Base-by-base conservation (phyloP, 2,888 invertebrate genomes). In the Diplazon laetatorius region DNA sequence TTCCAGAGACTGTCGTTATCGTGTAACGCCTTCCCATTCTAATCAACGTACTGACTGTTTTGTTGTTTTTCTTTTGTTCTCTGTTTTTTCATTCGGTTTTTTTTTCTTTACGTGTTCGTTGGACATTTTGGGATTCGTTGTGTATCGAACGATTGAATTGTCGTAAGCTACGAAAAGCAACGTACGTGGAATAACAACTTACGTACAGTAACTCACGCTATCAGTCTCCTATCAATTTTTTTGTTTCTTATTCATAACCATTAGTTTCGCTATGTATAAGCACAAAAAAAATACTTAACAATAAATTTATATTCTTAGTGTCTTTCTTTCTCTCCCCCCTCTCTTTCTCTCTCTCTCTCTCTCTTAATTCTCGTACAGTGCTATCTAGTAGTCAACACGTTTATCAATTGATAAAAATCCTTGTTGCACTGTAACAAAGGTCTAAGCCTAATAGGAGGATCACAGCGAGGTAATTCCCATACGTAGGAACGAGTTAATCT, bases 361-460 rank as follows among this genome's bases (percentile, higher is more conserved):
- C n/a, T n/a, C n/a, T n/a, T 37, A 77, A 69, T 77, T 72, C 76
- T 62, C 75, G 76, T 48, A 82, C 82, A 80, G 30, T 68, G n/a
- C 46, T 59, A 68, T 42, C 57, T 22, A 46, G 16, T 48, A 37
- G 25, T 44, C 25, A 35, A 37, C 55, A 16, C 39, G 65, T 35
- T 16, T 48, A n/a, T 20, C 18, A 12, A 52, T 69, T 44, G 74
- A 65, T 57, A 65, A 75, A 74, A 80, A 63, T 73, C 76, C 71
- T 76, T 78, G 85, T 86, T 85, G 86, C 86, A 85, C 85, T 83
- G 83, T 85, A 80, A 76, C 80, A 82, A 84, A 79, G 81, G 79
- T 82, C 76, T 79, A 82, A 80, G 78, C 71, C 80, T 76, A 81
- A 68, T 77, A 77, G 66, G 72, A 76, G 55, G 46, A 35, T 71